Evolutionary conservation across 2,888 invertebrate species (phyloP).

Genomic region (Tribolium freemani): DNA sequence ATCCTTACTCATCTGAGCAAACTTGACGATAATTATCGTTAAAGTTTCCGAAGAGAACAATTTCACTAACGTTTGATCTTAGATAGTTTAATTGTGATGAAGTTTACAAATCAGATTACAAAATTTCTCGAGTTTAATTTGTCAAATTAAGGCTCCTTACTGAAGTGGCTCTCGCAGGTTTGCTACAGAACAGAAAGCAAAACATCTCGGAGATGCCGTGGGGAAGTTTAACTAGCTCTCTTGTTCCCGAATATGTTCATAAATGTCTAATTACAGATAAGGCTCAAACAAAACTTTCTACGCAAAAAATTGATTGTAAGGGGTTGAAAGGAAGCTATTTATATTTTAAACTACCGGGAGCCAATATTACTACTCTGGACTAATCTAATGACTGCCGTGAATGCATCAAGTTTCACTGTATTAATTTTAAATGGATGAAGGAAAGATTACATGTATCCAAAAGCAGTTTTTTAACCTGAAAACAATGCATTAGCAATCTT

Average conservation of each 20-base stretch:
- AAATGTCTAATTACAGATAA: constrained; percentile 31
- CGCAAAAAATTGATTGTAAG: constrained; percentile 8
- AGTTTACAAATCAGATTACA: constrained; percentile 52
- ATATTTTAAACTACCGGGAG: background rate
- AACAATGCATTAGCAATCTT: background rate
- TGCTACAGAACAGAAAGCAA: constrained; percentile 17
- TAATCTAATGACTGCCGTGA: background rate
- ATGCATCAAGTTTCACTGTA: too few relatives aligned
- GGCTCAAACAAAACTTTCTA: background rate
- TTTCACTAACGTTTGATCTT: constrained; percentile 56
- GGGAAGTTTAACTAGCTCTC: constrained; percentile 25
- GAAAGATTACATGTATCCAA: too few relatives aligned
- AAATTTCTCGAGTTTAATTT: constrained; percentile 45
- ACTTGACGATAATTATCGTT: constrained; percentile 51
- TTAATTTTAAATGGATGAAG: too few relatives aligned
- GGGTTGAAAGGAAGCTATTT: background rate
- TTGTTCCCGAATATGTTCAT: constrained; percentile 29
- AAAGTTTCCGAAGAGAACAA: constrained; percentile 55
- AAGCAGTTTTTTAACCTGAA: background rate
- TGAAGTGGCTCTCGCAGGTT: constrained; percentile 27
- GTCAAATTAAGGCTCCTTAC: constrained; percentile 40
- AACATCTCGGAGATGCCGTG: constrained; percentile 30
- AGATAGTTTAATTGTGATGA: constrained; percentile 57
- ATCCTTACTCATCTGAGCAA: constrained; percentile 47
- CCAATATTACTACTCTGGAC: background rate